phyloP scores from a whole-genome alignment of 2,113 vertebrate species.

The Synchiropus splendidus region DNA sequence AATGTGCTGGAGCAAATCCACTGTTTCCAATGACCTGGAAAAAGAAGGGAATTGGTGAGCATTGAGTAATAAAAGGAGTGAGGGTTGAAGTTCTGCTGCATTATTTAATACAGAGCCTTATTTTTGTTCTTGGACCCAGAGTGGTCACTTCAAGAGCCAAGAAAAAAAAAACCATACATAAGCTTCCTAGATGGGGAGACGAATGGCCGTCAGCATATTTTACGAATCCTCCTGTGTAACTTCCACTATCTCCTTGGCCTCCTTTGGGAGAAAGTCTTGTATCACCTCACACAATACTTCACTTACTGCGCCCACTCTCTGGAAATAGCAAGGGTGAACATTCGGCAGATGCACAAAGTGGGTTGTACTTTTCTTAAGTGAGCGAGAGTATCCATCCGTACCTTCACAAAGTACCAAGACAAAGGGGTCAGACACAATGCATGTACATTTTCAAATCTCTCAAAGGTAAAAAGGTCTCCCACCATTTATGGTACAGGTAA shows the following conservation, averaged over 20 bases:
- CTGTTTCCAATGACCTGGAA: conserved; percentile 9
- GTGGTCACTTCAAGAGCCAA: conserved; percentile 11
- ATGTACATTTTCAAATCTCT: too few relatives aligned
- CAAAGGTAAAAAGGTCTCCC: too few relatives aligned
- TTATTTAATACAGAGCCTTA: conserved; percentile 26
- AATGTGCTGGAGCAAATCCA: conserved; percentile 11
- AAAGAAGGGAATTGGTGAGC: neutral
- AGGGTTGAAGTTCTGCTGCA: conserved; percentile 10
- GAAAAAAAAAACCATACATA: conserved; percentile 11
- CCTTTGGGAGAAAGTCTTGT: conserved; percentile 35
- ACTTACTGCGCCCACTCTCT: conserved; percentile 28
- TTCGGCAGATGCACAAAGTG: conserved; percentile 21
- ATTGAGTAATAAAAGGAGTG: conserved; percentile 3
- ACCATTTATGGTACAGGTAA: too few relatives aligned
- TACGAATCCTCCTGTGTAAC: conserved; percentile 12
- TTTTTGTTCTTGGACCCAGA: conserved; percentile 17
- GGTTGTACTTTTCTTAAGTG: conserved; percentile 4
- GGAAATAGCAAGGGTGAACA: conserved; percentile 36
- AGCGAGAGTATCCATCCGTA: neutral
- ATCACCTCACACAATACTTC: conserved; percentile 33
- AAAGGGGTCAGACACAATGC: too few relatives aligned
- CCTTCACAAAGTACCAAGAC: too few relatives aligned
- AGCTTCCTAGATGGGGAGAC: conserved; percentile 3
- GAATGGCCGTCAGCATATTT: conserved; percentile 31
- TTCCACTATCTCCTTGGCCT: conserved; percentile 9